Conservation (phyloP, 2,888 invertebrate species). For the Heliconius hortense region DNA sequence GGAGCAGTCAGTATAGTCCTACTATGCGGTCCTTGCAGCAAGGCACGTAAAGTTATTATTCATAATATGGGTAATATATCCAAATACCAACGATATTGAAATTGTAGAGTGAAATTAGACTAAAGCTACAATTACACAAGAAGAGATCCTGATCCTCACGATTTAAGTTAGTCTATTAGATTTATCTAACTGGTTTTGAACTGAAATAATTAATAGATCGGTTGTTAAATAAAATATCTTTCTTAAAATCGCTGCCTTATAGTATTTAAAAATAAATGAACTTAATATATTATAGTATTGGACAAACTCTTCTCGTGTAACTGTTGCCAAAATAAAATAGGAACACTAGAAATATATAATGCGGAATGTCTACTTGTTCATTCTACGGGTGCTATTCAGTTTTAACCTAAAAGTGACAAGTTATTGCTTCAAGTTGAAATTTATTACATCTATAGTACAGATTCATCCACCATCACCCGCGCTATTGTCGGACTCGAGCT, state of each 20-base stretch:
- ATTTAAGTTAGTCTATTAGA: neutral
- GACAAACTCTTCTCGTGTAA: neutral
- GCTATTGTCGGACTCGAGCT: slow-evolving; percentile 9
- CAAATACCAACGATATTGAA: slow-evolving; percentile 18
- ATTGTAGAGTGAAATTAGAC: slow-evolving; percentile 7
- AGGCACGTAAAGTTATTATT: slow-evolving; percentile 45
- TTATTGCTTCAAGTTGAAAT: slow-evolving; percentile 18
- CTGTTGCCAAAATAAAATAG: slow-evolving; percentile 27
- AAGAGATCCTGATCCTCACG: neutral
- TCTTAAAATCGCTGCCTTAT: neutral
- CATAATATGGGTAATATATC: slow-evolving; percentile 28
- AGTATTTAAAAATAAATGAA: neutral
- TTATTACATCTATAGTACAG: slow-evolving; percentile 11
- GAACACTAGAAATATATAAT: slow-evolving; percentile 49
- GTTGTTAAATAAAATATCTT: neutral
- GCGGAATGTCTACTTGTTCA: slow-evolving; percentile 69
- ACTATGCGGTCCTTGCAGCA: slow-evolving; percentile 46
- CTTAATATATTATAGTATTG: neutral
- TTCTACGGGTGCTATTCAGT: slow-evolving; percentile 40
- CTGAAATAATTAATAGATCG: neutral
- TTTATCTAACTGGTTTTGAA: neutral
- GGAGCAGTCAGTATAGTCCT: slow-evolving; percentile 62
- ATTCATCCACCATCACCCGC: neutral
- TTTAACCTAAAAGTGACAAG: slow-evolving; percentile 16
- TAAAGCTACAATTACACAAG: slow-evolving; percentile 1